Evolutionary conservation across 1,140 invertebrate species (phyloP).

Genomic region (Dendroctonus ponderosae): DNA sequence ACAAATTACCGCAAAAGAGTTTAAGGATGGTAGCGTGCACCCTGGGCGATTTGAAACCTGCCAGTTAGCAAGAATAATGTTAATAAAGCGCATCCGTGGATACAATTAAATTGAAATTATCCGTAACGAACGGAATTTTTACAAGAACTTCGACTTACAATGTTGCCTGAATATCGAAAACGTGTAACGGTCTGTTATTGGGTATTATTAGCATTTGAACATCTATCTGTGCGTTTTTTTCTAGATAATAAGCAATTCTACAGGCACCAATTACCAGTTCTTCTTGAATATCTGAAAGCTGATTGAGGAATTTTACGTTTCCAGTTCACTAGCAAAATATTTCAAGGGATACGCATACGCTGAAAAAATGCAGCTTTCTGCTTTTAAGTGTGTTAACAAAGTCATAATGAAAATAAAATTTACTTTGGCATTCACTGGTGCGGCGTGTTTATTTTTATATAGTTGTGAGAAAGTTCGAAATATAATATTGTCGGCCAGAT

Average conservation of each 20-base stretch:
- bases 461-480: slow-evolving; percentile 27
- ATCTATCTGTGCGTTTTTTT: no score
- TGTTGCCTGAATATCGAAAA: slow-evolving; percentile 1
- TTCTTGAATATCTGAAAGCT: no score
- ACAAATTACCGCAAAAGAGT: slow-evolving; percentile 3
- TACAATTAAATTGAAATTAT: slow-evolving; percentile 3
- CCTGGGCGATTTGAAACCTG: slow-evolving; percentile 1
- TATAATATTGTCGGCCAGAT: slow-evolving; percentile 16
- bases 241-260: no score
- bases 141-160: background rate
- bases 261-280: no score
- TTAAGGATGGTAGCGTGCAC: slow-evolving; percentile 4
- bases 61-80: slow-evolving; percentile 10
- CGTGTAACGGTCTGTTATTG: background rate
- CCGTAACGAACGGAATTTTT: slow-evolving; percentile 2
- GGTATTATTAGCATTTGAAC: background rate
- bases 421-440: no score
- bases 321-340: no score
- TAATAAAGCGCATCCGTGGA: slow-evolving; percentile 9
- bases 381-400: no score
- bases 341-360: no score
- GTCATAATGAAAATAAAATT: no score
- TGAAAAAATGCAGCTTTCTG: no score
- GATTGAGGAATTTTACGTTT: no score
- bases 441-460: background rate